phyloP scores from a whole-genome alignment of 2,113 vertebrate species.

The Anolis carolinensis region DNA sequence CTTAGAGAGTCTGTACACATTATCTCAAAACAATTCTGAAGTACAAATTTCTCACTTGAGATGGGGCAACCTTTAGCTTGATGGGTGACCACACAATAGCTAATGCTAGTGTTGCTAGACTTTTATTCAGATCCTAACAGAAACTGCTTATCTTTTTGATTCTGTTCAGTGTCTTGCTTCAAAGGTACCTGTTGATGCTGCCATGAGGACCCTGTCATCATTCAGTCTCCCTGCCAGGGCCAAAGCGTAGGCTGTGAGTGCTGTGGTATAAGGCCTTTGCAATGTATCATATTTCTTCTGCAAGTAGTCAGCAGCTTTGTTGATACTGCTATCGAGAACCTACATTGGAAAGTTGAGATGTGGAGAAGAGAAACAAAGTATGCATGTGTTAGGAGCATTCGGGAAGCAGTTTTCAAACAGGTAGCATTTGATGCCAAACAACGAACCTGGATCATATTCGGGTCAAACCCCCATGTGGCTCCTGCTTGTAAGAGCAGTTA shows the following conservation, averaged over 20 bases:
- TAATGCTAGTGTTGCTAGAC: not conserved
- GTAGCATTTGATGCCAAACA: too few relatives aligned
- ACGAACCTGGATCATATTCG: too few relatives aligned
- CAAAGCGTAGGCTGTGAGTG: slow-evolving; percentile 84
- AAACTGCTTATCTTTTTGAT: not conserved
- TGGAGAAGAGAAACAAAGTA: not conserved
- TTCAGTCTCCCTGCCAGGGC: slow-evolving; percentile 66
- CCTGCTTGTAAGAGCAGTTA: too few relatives aligned
- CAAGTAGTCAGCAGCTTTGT: slow-evolving; percentile 75
- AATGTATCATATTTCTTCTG: slow-evolving; percentile 66
- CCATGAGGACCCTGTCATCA: not conserved
- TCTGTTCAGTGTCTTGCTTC: not conserved
- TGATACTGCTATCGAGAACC: slow-evolving; percentile 74
- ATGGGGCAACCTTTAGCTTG: not conserved
- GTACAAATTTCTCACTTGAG: not conserved
- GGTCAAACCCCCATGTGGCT: too few relatives aligned
- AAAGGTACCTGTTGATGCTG: not conserved
- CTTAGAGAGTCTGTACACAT: not conserved
- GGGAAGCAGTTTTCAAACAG: not conserved
- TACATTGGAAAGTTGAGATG: slow-evolving; percentile 39
- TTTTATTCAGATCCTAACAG: not conserved
- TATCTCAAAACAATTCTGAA: not conserved
- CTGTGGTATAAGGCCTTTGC: slow-evolving; percentile 81
- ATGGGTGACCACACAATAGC: not conserved
- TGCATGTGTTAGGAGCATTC: not conserved